These are phyloP conservation scores for Bubo blakistoni DNA, from an alignment of 2,113 vertebrate species.

Conservation along the genomic window DNA sequence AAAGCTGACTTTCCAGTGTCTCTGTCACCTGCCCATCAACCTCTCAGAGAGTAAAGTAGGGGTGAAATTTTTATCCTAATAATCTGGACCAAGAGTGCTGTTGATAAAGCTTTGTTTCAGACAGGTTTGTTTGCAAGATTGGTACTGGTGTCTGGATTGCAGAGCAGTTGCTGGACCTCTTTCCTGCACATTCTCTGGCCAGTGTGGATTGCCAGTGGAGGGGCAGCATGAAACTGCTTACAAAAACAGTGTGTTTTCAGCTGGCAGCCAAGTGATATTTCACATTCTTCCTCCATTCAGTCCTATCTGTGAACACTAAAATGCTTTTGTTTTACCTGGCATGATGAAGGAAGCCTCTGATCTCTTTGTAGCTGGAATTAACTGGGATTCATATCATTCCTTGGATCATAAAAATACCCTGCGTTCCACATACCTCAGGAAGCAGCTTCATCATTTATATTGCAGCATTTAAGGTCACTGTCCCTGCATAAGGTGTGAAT, in stretches of 20 bases:
- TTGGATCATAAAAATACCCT: neutral
- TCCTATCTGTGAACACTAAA: neutral
- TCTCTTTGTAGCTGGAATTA: constrained; percentile 11
- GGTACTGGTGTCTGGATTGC: neutral
- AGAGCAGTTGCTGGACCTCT: neutral
- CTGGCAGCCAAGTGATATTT: neutral
- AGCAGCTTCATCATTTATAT: neutral
- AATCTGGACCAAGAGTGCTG: neutral
- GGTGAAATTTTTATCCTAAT: neutral
- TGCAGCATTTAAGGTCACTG: neutral
- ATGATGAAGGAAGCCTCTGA: neutral
- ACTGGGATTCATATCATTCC: neutral
- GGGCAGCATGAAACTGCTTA: neutral
- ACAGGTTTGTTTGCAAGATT: neutral
- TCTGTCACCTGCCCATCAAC: neutral
- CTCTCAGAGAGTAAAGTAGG: neutral
- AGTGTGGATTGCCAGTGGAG: neutral
- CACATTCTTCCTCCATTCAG: neutral
- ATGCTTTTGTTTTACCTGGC: constrained; percentile 46
- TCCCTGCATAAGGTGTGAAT: neutral
- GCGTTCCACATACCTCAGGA: neutral
- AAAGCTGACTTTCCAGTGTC: neutral
- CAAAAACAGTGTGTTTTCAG: neutral
- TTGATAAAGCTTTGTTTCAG: neutral
- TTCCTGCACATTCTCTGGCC: neutral